These are phyloP conservation scores for Leptoteleia sp. DNA, from an alignment of 1,140 invertebrate species.

Conservation along the genomic window DNA sequence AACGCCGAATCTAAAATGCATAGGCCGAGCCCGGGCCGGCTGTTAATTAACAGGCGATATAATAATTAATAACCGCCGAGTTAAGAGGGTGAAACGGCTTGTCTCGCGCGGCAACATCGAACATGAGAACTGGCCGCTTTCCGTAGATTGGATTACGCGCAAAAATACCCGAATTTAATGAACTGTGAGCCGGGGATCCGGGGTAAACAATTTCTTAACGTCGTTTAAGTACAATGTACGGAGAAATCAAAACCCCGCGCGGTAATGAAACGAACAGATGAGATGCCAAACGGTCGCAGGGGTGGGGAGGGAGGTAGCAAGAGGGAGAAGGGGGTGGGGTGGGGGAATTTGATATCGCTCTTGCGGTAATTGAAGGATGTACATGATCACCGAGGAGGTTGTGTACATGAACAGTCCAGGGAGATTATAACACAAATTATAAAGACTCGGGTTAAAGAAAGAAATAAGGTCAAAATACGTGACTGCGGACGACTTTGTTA, in stretches of 20 bases:
- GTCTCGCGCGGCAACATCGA: conserved; percentile 16
- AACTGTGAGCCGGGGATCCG: conserved; percentile 2
- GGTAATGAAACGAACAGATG: conserved; percentile 46
- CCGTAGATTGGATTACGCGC: conserved; percentile 26
- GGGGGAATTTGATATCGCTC: conserved; percentile 57
- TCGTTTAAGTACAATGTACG: conserved; percentile 54
- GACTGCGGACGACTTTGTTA: conserved; percentile 48
- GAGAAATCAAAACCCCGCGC: conserved; percentile 24
- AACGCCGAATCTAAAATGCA: conserved; percentile 51
- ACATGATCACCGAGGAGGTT: conserved; percentile 45
- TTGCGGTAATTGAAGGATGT: conserved; percentile 62
- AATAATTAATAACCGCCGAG: conserved; percentile 71
- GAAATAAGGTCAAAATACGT: conserved; percentile 43
- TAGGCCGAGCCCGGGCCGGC: conserved; percentile 46
- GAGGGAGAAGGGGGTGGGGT: too few relatives aligned
- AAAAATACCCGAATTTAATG: conserved; percentile 36
- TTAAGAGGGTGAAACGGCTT: conserved; percentile 30
- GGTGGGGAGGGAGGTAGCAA: too few relatives aligned
- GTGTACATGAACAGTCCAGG: conserved; percentile 54
- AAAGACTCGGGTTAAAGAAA: conserved; percentile 34
- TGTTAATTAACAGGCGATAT: conserved; percentile 69
- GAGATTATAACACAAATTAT: conserved; percentile 55
- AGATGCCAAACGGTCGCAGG: conserved; percentile 33
- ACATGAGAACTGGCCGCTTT: conserved; percentile 36
- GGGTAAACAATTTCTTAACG: conserved; percentile 47